These are phyloP conservation scores for Drosophila parvula DNA, from an alignment of 1,140 invertebrate species.

Conservation along the genomic window DNA sequence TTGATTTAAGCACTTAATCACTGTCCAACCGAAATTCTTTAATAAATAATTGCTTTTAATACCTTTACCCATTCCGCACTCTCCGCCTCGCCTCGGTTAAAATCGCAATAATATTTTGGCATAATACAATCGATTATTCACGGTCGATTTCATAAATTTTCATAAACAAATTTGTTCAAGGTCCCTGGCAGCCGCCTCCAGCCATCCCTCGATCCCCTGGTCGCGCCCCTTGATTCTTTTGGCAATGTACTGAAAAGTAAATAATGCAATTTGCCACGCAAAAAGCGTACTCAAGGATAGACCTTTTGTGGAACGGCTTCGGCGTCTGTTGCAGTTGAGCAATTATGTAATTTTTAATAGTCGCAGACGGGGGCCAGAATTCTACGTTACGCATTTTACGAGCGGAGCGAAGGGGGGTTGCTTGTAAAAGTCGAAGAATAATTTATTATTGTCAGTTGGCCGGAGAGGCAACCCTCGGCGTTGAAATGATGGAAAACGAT, in stretches of 20 bases:
- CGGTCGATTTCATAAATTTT: conserved; percentile 76
- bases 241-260: conserved; percentile 69
- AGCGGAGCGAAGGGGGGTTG: conserved; percentile 15
- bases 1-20: not conserved
- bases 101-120: conserved; percentile 47
- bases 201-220: not conserved
- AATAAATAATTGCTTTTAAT: conserved; percentile 69
- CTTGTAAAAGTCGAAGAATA: conserved; percentile 71
- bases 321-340: conserved; percentile 65
- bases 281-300: conserved; percentile 22
- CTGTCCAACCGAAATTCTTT: not conserved
- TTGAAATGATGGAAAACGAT: conserved; percentile 61
- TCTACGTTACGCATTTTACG: conserved; percentile 63
- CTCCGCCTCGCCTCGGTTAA: not conserved
- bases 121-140: conserved; percentile 64
- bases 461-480: conserved; percentile 30
- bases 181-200: conserved; percentile 9
- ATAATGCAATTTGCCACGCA: conserved; percentile 76
- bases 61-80: not conserved
- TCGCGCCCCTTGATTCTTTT: conserved; percentile 26
- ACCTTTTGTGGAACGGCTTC: conserved; percentile 46
- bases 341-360: conserved; percentile 81
- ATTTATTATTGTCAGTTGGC: conserved; percentile 73
- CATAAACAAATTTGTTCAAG: conserved; percentile 73
- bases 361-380: conserved; percentile 39